Base-by-base conservation (phyloP, 2,797 vertebrate genomes). In the Gymnocypris eckloni region DNA sequence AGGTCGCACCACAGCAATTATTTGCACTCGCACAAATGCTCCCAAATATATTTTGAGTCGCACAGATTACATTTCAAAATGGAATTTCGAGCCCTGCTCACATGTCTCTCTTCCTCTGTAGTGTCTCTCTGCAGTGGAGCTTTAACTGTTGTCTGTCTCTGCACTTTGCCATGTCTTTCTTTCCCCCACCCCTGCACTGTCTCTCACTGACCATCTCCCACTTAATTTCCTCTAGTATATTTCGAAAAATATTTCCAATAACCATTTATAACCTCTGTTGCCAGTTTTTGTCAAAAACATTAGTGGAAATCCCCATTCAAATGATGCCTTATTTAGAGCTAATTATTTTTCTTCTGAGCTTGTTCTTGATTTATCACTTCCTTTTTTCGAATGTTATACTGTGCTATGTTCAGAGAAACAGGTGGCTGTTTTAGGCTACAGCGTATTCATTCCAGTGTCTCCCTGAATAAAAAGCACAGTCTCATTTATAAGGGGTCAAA, bases 41-140 rank as follows among this genome's bases (percentile, higher is more conserved):
- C 25, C 25, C 25, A 28, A 28, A 28, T 28, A 28, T 28, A 28
- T 28, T 28, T 28, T 28, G 25, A 28, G 25, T 28, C 25, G 25
- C 25, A 28, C 25, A 28, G 25, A 28, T 28, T 28, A 28, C 25
- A 28, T 28, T 28, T 28, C 25, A 28, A 28, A 28, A 28, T 28
- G 25, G 25, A 28, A 28, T 28, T 28, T 28, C 25, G 25, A 28
- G 25, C 25, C 25, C 25, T 28, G 25, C 25, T 28, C 25, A 25
- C 7, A 5, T 43, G n/a, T 50, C 37, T 67, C 25, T 33, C 28
- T 70, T 52, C 20, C 43, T 50, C 12, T 39, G 71, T 28, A 75
- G 70, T 83, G 28, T 33, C 33, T 25, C 28, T 72, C 56, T 83
- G 81, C 81, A 75, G 56, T 75, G 28, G 9, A n/a, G 56, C 56